Conservation (phyloP, 1,140 invertebrate genomes). For the Solenopsis invicta region DNA sequence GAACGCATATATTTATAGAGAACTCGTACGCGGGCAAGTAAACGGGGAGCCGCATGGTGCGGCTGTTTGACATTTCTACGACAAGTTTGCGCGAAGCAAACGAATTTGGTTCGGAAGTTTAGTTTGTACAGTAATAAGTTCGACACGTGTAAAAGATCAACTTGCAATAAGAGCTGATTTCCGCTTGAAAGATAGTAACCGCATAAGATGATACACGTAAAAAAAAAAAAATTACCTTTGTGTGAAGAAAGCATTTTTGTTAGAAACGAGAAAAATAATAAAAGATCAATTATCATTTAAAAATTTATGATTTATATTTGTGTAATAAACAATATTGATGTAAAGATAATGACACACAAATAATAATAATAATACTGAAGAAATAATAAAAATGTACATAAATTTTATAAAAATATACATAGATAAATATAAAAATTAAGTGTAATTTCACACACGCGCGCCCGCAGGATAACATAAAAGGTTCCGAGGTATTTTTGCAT, state of each 20-base stretch:
- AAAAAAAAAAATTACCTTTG: neutral
- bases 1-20: slow-evolving; percentile 65
- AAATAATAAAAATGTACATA: neutral
- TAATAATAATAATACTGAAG: neutral
- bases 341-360: neutral
- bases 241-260: neutral
- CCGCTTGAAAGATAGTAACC: neutral
- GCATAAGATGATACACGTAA: neutral
- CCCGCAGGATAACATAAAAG: neutral
- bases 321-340: neutral
- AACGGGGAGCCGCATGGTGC: neutral
- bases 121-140: slow-evolving; percentile 1
- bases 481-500: neutral
- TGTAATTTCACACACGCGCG: neutral
- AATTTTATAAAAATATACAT: neutral
- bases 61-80: slow-evolving; percentile 51
- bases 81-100: slow-evolving; percentile 46
- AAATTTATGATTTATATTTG: neutral
- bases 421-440: neutral
- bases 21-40: slow-evolving; percentile 64
- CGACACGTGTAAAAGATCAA: neutral
- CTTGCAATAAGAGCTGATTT: slow-evolving; percentile 1
- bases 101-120: slow-evolving; percentile 13
- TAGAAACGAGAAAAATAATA: neutral
- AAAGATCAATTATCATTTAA: neutral